Evolutionary conservation across 2,113 vertebrate species (phyloP), one percentile per base, ranked within the genome.

Genomic region (Bostrychus sinensis): DNA sequence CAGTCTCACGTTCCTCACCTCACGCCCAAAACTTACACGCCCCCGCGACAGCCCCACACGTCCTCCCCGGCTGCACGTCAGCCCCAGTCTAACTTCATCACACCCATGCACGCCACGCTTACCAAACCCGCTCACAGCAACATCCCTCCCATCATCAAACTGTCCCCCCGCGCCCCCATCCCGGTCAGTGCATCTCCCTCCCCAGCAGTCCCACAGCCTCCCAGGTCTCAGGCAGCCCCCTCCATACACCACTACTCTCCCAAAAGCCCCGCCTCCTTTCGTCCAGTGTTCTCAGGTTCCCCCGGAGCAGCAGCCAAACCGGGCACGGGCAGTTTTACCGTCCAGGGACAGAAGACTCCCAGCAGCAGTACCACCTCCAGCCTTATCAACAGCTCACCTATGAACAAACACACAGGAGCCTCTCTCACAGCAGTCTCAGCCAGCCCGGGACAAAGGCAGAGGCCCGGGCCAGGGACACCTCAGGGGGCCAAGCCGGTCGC

Each of bases 61-160:
- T 43, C 76, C 50, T 19, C 71, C 7, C 23, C 50, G 7, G 16
- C 55, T 14, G 58, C 80, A 32, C 62, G 83, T 1, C 41, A 72
- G 25, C 89, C 78, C 0, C 90, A 93, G 91, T 90, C 92, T 0
- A 91, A 87, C 66, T 93, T 93, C 77, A 91, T 93, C 82, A 93
- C 92, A 12, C 92, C 91, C 13, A 92, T 93, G 92, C 92, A 93
- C 38, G 92, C 91, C 26, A 93, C 92, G 0, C 90, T 92, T 79
- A 93, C 91, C 32, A 92, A 93, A 72, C 90, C 92, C 13, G 59
- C 87, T n/a, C 91, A 91, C 85, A 91, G 90, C 84, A 88, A 87
- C 79, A 87, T 78, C 66, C 83, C 91, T 0, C 84, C 89, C 34
- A 93, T 93, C 53, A 84, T 93, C 56, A 93, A 92, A 45, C 91